Percentiles rank a stretch among this genome's conserved stretches.
Conservation (phyloP, 2,113 vertebrate genomes). For the Rynchops niger region DNA sequence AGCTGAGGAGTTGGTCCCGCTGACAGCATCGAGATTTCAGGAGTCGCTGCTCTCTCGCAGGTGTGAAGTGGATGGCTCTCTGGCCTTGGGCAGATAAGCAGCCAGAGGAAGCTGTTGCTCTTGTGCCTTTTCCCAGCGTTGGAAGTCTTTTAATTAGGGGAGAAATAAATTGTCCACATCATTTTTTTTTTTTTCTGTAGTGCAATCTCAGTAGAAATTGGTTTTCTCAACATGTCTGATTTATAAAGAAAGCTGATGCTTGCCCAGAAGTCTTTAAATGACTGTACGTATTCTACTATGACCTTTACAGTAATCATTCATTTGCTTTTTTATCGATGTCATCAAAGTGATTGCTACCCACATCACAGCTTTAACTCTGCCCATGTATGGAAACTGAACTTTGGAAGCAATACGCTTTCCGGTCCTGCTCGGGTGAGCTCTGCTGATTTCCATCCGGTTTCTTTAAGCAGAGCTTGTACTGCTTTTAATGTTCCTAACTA, state of each 20-base stretch:
- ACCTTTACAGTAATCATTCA: background rate
- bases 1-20: background rate
- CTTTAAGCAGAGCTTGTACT: background rate
- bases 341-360: background rate
- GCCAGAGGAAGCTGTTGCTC: background rate
- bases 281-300: background rate
- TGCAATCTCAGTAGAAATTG: background rate
- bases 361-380: background rate
- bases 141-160: background rate
- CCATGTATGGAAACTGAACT: background rate
- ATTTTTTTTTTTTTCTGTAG: background rate
- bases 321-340: background rate
- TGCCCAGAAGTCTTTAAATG: background rate
- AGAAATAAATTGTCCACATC: background rate
- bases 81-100: background rate
- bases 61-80: slow-evolving; percentile 34
- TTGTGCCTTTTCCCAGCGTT: background rate
- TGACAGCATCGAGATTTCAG: background rate
- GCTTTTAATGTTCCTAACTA: background rate
- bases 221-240: background rate
- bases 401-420: background rate
- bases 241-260: background rate
- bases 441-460: background rate
- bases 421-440: background rate
- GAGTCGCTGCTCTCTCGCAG: background rate